Evolutionary conservation across 2,888 invertebrate genomes (phyloP), one percentile per base, ranked within the genome.

Genomic region (Caenorhabditis wallacei): DNA sequence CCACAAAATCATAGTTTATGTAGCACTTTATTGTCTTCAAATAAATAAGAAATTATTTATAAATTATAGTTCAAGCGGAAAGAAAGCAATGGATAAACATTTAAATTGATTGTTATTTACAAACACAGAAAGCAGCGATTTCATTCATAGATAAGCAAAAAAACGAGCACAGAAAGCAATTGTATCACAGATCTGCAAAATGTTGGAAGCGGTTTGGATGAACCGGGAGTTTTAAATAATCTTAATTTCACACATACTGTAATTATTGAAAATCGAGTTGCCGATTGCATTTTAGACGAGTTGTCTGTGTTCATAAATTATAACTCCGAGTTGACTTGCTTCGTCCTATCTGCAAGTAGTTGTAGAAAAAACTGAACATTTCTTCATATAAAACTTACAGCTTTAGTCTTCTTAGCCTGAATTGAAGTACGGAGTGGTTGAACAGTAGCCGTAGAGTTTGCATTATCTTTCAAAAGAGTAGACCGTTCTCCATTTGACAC

Each of bases 271-370:
- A 30, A 30, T 8, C 30, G 3, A 30, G 8, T 5, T 30, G 4
- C 30, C 30, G 30, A 30, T 8, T 11, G 2, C 8, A 48, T 20
- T 40, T 70, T 35, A 81, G n/a, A 81, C 70, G 13, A 81, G 56
- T 53, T 81, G 81, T 11, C 72, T 59, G 54, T 18, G 51, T 53
- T 83, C 75, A 83, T 30, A 83, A 35, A 83, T 83, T 83, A 22
- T 75, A 75, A 48, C 83, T 83, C 43, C 75, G 59, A 5, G 64
- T 64, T 22, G 83, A 79, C 35, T 80, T 79, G 74, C 83, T 83
- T 57, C 83, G 37, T 57, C 75, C 71, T 63, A 74, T 69, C 83
- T 83, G 74, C 40, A 83, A 83, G 48, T 30, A 46, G 66, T 66
- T 76, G 53, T 81, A 70, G 51, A 48, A 48, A 24, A 4, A 8